Evolutionary conservation across 1,140 invertebrate genomes (phyloP).

Genomic region (Lethrus apterus): DNA sequence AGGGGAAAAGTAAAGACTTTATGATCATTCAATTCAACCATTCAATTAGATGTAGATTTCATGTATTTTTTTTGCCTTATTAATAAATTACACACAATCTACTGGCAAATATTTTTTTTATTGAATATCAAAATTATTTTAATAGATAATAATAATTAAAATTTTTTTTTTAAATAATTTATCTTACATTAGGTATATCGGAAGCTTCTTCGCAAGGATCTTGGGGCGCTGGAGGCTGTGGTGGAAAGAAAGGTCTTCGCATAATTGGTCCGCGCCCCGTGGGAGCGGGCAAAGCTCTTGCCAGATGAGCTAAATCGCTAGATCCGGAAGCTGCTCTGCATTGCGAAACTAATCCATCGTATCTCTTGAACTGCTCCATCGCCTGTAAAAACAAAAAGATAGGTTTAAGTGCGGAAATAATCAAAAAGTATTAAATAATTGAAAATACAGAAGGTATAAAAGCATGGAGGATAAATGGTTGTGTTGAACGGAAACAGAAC

Average conservation of each 20-base stretch:
- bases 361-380: constrained; percentile 65
- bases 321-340: constrained; percentile 62
- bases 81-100: too few relatives aligned
- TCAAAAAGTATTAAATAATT: not conserved
- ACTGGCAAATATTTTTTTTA: too few relatives aligned
- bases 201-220: constrained; percentile 25
- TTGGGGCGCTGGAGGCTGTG: constrained; percentile 49
- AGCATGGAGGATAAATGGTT: too few relatives aligned
- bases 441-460: too few relatives aligned
- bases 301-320: constrained; percentile 65
- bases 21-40: too few relatives aligned
- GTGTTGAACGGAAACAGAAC: too few relatives aligned
- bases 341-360: constrained; percentile 63
- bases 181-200: constrained; percentile 23
- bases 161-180: too few relatives aligned
- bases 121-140: not conserved
- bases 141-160: too few relatives aligned
- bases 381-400: constrained; percentile 46
- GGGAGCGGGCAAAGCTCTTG: constrained; percentile 55
- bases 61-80: too few relatives aligned
- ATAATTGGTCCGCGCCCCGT: constrained; percentile 50
- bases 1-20: too few relatives aligned
- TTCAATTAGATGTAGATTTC: too few relatives aligned
- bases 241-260: constrained; percentile 57
- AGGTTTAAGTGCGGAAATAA: not conserved